Evolutionary conservation across 2,113 vertebrate species (phyloP), one percentile per base, ranked within the genome.

Genomic region (Saccopteryx bilineata): DNA sequence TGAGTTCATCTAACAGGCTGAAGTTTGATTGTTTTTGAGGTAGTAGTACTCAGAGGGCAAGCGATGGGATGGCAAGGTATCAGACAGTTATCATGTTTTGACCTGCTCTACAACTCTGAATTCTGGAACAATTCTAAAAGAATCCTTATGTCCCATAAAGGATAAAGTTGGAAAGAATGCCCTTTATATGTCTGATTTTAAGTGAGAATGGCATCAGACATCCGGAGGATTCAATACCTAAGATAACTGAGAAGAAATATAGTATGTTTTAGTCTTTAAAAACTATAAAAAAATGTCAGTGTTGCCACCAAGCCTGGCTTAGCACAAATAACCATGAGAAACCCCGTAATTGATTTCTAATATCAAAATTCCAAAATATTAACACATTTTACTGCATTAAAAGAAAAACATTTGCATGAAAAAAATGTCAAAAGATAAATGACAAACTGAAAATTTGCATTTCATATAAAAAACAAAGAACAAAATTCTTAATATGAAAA

Each of bases 391-490:
- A 56, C 39, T 26, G 65, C 5, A 60, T n/a, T 75, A 60, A 92
- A 75, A 61, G 18, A 56, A 80, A 15, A 61, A 58, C 60, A 66
- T 1, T 33, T 90, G 7, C 23, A 66, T 80, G 54, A 21, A 82
- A 31, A 85, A 48, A 92, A 58, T 90, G 65, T 66, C 72, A 84
- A 87, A 72, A 65, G 26, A 33, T 21, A 95, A 94, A 90, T 61
- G 24, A 71, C 39, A 84, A 86, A 76, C 46, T 9, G n/a, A 58
- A 50, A 75, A 60, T 31, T 21, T 52, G 52, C 31, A 68, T 87
- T 82, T 76, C 7, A 75, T 82, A 69, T 87, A 26, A 92, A 21
- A 87, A 80, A 72, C 50, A 66, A n/a, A 18, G 46, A 18, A 21
- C 21, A 63, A 87, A 76, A 56, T 48, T 12, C 9, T 88, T 69